Evolutionary conservation across 2,797 vertebrate genomes (phyloP), one percentile per base, ranked within the genome.

Genomic region (Mustela erminea): DNA sequence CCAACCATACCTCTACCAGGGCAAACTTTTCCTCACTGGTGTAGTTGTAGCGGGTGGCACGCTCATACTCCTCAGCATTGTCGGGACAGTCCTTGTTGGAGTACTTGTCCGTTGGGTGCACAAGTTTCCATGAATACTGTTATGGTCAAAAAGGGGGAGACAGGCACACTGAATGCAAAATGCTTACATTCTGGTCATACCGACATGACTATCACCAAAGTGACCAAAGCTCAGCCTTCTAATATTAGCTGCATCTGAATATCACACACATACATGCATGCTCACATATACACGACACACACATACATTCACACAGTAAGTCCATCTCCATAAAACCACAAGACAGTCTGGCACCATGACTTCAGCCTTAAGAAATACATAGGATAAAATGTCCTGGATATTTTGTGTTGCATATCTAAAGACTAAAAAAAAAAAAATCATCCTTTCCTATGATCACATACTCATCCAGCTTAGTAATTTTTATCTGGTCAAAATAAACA

Each of bases 11-110:
- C 99, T 99, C 99, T 91, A 99, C 99, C 15, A 99, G 99, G 66
- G 99, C 99, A 80, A 99, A 99, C 98, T 99, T 99, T 98, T 99
- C 99, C 98, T 99, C 99, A 1, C 99, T 99, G n/a, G 99, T 99
- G 97, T 99, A 99, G 98, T 99, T 99, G 98, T 99, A 99, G 97
- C 99, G 99, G 5, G 99, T 99, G 97, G 99, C 99, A 17, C 99
- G 99, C 96, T 99, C 99, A 0, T 99, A 99, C 91, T 99, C 99
- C 96, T 99, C 99, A 0, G 99, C 99, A 14, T 99, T 99, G 98
- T 99, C 99, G 0, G 99, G 99, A 81, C 99, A 99, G 98, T 99
- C 99, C 97, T 99, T 99, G 98, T 99, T 99, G 70, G 99, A 99
- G 95, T 99, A 99, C 98, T 99, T 99, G 98, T 99, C 99, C 0